These are phyloP conservation scores for Nemopilema nomurai DNA, from an alignment of 30 jellyfish, hydroid and myxozoan genomes.

Conservation along the genomic window DNA sequence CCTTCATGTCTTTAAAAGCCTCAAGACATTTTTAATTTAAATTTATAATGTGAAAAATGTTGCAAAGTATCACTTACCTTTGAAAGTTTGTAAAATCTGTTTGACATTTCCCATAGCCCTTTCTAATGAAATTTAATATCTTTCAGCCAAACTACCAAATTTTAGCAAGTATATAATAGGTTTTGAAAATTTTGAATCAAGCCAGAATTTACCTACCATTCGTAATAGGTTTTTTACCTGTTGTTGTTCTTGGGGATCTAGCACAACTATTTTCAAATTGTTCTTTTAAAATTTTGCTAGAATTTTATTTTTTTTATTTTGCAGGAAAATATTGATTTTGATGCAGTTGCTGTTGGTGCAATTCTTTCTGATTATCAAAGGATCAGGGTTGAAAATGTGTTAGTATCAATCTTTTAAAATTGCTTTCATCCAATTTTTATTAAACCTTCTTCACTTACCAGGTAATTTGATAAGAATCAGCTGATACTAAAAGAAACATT, in stretches of 20 bases:
- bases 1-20: neutral
- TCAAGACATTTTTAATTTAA: no score
- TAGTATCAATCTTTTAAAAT: no score
- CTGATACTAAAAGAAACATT: no score
- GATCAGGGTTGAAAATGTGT: slow-evolving; percentile 95
- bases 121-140: no score
- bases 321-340: slow-evolving; percentile 66
- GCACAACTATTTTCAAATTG: neutral
- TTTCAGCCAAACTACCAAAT: no score
- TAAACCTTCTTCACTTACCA: neutral
- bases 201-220: neutral
- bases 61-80: no score
- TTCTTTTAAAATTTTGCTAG: no score
- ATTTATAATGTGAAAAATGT: no score
- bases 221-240: no score
- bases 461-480: neutral
- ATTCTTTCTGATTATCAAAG: slow-evolving; percentile 92
- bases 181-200: neutral
- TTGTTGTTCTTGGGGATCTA: no score
- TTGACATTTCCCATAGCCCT: no score
- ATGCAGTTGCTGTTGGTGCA: slow-evolving; percentile 96
- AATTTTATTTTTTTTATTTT: slow-evolving; percentile 12
- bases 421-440: neutral
- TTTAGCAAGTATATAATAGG: neutral
- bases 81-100: no score